A percentile compares a stretch with the other conserved stretches of the same genome.
phyloP scores from a whole-genome alignment of 2,797 vertebrate genomes.

The Antrozous pallidus region DNA sequence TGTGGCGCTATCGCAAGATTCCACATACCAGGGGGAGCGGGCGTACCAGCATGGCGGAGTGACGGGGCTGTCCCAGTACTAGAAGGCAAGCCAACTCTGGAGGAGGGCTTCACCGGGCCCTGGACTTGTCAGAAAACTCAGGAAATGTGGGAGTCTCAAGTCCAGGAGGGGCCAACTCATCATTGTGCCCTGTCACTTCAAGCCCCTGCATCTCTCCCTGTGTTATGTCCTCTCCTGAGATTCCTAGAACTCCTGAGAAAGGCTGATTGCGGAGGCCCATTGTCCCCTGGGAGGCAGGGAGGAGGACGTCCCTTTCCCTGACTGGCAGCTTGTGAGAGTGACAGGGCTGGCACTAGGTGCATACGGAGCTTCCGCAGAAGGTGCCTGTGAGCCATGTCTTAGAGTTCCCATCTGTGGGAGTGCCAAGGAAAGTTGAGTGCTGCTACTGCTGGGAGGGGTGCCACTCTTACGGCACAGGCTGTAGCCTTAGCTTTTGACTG shows the following conservation, averaged over 20 bases:
- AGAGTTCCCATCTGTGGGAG: background rate
- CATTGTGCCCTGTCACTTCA: background rate
- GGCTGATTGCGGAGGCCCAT: background rate
- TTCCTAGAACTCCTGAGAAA: background rate
- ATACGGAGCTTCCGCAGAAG: background rate
- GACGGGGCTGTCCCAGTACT: slow-evolving; percentile 99
- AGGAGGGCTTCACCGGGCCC: background rate
- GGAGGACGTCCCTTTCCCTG: background rate
- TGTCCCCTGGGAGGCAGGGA: background rate
- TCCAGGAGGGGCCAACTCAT: background rate
- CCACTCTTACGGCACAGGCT: background rate
- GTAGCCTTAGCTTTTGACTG: background rate
- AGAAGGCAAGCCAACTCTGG: slow-evolving; percentile 84
- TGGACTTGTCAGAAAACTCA: background rate
- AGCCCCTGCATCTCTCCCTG: background rate
- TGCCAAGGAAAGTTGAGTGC: background rate
- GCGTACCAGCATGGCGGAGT: slow-evolving; percentile 99
- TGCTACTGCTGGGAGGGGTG: background rate
- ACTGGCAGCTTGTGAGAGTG: background rate
- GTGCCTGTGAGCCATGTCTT: accelerated
- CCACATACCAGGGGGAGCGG: slow-evolving; percentile 99
- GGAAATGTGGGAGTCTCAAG: background rate
- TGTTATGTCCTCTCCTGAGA: background rate
- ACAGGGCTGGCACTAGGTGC: background rate
- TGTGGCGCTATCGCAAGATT: slow-evolving; percentile 98